Percentiles rank a stretch among this genome's conserved stretches.
phyloP scores from a whole-genome alignment of 2,113 vertebrate genomes.

The Pelobates fuscus region DNA sequence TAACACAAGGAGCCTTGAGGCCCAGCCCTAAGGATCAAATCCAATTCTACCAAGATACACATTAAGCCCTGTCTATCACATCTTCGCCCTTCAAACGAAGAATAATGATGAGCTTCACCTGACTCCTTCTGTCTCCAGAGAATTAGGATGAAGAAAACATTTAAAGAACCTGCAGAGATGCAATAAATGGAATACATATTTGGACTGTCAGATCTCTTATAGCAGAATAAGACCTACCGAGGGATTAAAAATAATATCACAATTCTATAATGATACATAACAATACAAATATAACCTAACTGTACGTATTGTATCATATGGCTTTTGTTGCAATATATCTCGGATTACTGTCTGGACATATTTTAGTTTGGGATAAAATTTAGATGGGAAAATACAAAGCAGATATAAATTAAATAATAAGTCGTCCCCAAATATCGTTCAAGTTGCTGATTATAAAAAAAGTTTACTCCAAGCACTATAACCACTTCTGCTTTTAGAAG shows the following conservation, averaged over 20 bases:
- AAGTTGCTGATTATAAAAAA: no score
- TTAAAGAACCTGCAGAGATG: slow-evolving; percentile 51
- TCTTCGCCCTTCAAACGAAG: slow-evolving; percentile 81
- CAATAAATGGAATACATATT: slow-evolving; percentile 49
- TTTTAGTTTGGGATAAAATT: no score
- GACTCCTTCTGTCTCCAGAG: slow-evolving; percentile 59
- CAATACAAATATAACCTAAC: no score
- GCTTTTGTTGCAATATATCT: no score
- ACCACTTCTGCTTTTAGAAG: no score
- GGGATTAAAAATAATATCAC: slow-evolving; percentile 1
- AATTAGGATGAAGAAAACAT: slow-evolving; percentile 58
- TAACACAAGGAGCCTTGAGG: slow-evolving; percentile 73
- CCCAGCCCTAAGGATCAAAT: slow-evolving; percentile 86
- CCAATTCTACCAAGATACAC: slow-evolving; percentile 86
- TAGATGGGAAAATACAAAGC: no score
- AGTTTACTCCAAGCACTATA: no score
- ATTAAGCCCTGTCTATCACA: slow-evolving; percentile 87
- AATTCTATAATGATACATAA: no score
- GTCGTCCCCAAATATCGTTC: no score
- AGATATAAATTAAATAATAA: no score
- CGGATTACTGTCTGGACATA: no score
- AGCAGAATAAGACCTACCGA: neutral
- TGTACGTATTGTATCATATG: no score
- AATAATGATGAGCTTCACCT: slow-evolving; percentile 77
- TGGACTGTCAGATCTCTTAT: slow-evolving; percentile 40